Evolutionary conservation across 1,140 invertebrate species (phyloP).

Genomic region (Lordiphosa clarofinis): DNA sequence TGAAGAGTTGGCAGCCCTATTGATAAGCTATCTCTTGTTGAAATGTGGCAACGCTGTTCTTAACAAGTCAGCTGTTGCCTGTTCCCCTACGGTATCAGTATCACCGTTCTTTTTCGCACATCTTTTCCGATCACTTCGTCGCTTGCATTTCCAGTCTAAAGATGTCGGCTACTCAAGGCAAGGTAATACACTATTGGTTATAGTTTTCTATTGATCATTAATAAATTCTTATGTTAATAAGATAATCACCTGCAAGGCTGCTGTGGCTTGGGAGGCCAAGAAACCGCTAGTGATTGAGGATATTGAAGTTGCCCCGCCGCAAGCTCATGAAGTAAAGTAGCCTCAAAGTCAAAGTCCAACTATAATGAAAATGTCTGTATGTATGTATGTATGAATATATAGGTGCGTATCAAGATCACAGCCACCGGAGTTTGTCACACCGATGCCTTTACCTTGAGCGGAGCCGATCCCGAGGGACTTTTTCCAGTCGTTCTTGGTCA

Average conservation of each 20-base stretch:
- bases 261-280: constrained; percentile 94
- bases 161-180: constrained; percentile 71
- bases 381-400: background rate
- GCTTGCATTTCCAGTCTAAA: constrained; percentile 32
- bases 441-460: constrained; percentile 95
- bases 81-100: constrained; percentile 9
- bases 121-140: constrained; percentile 12
- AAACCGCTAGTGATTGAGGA: constrained; percentile 93
- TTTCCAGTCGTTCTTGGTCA: constrained; percentile 97
- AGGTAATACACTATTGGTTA: constrained; percentile 38
- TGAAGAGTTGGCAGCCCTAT: too few species aligned
- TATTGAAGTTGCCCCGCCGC: constrained; percentile 96
- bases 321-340: constrained; percentile 84
- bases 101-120: constrained; percentile 12
- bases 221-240: constrained; percentile 27
- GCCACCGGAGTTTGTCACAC: constrained; percentile 97
- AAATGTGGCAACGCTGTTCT: background rate
- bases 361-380: background rate
- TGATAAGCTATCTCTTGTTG: background rate
- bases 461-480: constrained; percentile 95
- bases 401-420: constrained; percentile 89
- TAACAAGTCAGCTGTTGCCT: too few species aligned
- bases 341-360: constrained; percentile 6
- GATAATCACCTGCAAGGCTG: constrained; percentile 93
- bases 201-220: constrained; percentile 20